phyloP scores from a whole-genome alignment of 1,140 invertebrate species.

The Scaptodrosophila lebanonensis region DNA sequence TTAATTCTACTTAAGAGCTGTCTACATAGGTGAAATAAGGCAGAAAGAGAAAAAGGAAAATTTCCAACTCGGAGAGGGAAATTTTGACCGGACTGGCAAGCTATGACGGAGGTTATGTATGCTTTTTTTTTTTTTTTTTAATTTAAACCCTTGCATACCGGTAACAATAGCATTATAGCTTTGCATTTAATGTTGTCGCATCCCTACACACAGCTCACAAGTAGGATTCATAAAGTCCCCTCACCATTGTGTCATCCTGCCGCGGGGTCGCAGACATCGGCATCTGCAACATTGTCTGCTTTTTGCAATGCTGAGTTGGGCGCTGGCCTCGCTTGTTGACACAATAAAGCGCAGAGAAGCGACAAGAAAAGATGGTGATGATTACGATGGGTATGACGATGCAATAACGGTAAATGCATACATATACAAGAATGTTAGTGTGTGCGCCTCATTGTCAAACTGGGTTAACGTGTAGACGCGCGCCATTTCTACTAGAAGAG shows the following conservation, averaged over 20 bases:
- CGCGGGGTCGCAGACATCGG: too few species aligned
- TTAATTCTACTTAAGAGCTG: too few species aligned
- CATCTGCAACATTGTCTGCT: not conserved
- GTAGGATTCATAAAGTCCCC: too few species aligned
- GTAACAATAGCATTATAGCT: constrained; percentile 71
- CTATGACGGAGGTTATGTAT: too few species aligned
- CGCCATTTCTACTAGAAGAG: constrained; percentile 32
- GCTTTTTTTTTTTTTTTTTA: too few species aligned
- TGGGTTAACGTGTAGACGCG: constrained; percentile 68
- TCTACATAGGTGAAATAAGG: too few species aligned
- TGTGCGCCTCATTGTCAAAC: constrained; percentile 53
- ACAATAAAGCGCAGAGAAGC: constrained; percentile 45
- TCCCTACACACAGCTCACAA: too few species aligned
- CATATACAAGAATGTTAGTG: constrained; percentile 11
- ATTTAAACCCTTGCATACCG: too few species aligned
- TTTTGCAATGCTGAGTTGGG: constrained; percentile 20
- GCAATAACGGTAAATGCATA: constrained; percentile 22
- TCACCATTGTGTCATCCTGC: not conserved
- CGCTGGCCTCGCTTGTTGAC: constrained; percentile 64
- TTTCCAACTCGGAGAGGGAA: too few species aligned
- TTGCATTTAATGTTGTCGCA: constrained; percentile 59
- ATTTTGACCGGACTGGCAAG: too few species aligned
- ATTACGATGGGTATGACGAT: constrained; percentile 21
- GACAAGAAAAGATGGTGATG: constrained; percentile 35
- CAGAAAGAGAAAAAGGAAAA: too few species aligned